Evolutionary conservation across 1,140 invertebrate genomes (phyloP).

Genomic region (Armadillidium nasatum): DNA sequence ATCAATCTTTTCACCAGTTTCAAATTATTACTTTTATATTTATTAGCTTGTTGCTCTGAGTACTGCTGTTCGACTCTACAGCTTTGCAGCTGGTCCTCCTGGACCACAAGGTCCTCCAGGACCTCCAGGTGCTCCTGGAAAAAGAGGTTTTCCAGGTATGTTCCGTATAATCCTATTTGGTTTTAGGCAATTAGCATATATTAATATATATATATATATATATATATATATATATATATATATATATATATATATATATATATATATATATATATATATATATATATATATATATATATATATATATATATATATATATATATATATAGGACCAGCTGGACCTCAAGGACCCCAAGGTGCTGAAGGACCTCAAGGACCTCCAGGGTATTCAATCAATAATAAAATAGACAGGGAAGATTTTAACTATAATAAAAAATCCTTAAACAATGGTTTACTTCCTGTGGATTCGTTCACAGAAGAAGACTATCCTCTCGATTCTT

Average conservation of each 20-base stretch:
- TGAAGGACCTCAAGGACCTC: slow-evolving; percentile 28
- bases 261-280: background rate
- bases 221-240: slow-evolving; percentile 29
- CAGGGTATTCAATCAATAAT: slow-evolving; percentile 18
- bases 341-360: slow-evolving; percentile 32
- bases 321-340: slow-evolving; percentile 9
- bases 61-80: slow-evolving; percentile 57
- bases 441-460: background rate
- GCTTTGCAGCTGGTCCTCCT: slow-evolving; percentile 55
- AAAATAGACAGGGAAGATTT: slow-evolving; percentile 4
- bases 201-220: slow-evolving; percentile 27
- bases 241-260: slow-evolving; percentile 26
- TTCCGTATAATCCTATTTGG: slow-evolving; percentile 53
- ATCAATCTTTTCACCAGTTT: background rate
- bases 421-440: background rate
- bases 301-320: background rate
- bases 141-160: slow-evolving; percentile 46
- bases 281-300: background rate
- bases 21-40: background rate
- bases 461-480: slow-evolving; percentile 31
- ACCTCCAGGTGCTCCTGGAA: slow-evolving; percentile 49
- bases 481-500: slow-evolving; percentile 39
- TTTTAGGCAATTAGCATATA: too few species aligned
- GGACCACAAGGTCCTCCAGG: slow-evolving; percentile 52
- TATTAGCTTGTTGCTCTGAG: slow-evolving; percentile 56